Conservation (phyloP, 2,113 vertebrate genomes). For the Coturnix japonica region DNA sequence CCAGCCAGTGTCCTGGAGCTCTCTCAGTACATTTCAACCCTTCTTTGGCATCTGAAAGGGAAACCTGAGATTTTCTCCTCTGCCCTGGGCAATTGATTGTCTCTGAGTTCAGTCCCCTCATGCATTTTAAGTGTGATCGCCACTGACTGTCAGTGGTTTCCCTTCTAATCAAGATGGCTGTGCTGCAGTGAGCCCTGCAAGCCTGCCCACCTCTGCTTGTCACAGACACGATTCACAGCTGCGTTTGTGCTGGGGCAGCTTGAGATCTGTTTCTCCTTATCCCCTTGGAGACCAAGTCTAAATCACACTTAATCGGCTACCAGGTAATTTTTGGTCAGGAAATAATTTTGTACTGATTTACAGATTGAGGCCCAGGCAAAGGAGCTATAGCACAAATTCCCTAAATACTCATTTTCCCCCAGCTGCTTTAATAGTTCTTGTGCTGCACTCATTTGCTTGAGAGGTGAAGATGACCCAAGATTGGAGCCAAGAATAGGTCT, state of each 20-base stretch:
- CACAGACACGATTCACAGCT: fast-evolving
- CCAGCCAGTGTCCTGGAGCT: fast-evolving
- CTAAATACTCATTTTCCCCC: neutral
- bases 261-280: neutral
- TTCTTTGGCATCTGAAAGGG: neutral
- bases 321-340: neutral
- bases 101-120: neutral
- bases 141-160: neutral
- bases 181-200: neutral
- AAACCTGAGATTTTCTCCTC: neutral
- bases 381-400: neutral
- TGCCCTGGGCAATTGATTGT: neutral
- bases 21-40: fast-evolving
- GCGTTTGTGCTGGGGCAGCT: neutral
- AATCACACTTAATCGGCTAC: neutral
- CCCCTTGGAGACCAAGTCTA: neutral
- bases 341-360: neutral
- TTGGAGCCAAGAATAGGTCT: neutral
- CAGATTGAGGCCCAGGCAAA: neutral
- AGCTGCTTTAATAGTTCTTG: neutral
- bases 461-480: neutral
- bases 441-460: neutral
- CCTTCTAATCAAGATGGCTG: neutral
- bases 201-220: neutral
- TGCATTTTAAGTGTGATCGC: neutral